These are phyloP conservation scores for Meiosimyza platycephala DNA, from an alignment of 2,888 invertebrate species.

Conservation along the genomic window DNA sequence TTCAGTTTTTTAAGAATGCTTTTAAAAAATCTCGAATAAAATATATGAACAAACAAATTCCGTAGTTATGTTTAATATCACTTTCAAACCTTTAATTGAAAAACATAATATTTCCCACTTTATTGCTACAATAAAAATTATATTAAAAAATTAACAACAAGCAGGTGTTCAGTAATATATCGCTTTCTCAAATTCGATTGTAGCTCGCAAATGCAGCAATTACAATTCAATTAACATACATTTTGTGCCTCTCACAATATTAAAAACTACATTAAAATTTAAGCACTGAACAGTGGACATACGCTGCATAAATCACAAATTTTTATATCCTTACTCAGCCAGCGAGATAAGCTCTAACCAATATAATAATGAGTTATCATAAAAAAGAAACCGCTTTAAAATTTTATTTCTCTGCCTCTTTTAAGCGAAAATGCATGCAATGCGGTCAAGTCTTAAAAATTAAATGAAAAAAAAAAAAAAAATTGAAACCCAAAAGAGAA, in stretches of 20 bases:
- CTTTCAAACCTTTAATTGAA: no score
- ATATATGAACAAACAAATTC: no score
- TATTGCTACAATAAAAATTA: no score
- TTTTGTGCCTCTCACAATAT: slow-evolving; percentile 9
- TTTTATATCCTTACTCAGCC: not conserved
- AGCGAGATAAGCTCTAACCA: not conserved
- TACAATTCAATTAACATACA: slow-evolving; percentile 26
- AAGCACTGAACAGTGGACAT: not conserved
- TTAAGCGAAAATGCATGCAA: not conserved
- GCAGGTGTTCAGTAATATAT: slow-evolving; percentile 3
- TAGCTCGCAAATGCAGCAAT: not conserved
- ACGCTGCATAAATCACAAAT: not conserved
- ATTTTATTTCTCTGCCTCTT: not conserved
- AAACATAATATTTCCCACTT: no score
- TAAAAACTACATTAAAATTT: not conserved
- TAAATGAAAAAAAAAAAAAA: not conserved
- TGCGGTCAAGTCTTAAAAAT: not conserved
- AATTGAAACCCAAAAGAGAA: slow-evolving; percentile 2
- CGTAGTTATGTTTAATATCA: no score
- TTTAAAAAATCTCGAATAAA: no score
- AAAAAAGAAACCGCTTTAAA: not conserved
- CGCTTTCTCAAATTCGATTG: no score
- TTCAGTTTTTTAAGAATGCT: no score
- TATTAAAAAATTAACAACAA: not conserved
- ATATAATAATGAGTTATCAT: not conserved